Conservation (phyloP, 2,797 vertebrate genomes). For the Phataginus tricuspis region DNA sequence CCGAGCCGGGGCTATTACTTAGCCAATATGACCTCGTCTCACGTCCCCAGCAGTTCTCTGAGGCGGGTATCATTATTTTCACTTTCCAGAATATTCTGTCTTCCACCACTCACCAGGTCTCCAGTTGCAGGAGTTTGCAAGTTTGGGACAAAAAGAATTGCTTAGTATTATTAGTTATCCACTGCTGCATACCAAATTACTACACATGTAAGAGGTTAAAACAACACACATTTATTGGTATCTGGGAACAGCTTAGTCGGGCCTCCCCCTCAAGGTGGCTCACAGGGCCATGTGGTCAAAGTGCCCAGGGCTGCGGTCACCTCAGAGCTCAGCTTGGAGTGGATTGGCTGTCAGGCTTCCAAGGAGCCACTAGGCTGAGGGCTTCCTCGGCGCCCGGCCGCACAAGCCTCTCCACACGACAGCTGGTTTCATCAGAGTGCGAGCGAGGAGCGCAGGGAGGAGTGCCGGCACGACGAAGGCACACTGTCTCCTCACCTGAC, state of each 20-base stretch:
- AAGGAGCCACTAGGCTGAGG: no score
- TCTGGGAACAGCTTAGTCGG: no score
- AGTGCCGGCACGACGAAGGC: neutral
- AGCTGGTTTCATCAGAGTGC: no score
- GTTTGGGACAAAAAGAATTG: no score
- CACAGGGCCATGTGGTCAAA: no score
- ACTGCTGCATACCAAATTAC: neutral
- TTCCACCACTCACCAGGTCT: neutral
- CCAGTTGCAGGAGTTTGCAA: neutral
- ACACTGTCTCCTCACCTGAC: neutral
- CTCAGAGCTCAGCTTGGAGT: neutral
- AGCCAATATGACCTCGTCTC: neutral
- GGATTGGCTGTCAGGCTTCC: neutral
- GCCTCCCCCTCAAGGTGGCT: neutral
- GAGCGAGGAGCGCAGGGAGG: neutral
- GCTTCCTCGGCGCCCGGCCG: neutral
- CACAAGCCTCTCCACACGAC: rapidly evolving
- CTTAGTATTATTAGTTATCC: neutral
- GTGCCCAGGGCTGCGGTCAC: neutral
- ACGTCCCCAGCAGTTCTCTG: neutral
- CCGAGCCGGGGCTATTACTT: neutral
- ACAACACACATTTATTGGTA: rapidly evolving
- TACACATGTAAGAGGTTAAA: neutral
- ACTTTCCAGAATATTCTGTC: neutral
- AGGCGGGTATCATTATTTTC: neutral